Evolutionary conservation across 2,797 vertebrate species (phyloP).

Genomic region (Nyctibius grandis): DNA sequence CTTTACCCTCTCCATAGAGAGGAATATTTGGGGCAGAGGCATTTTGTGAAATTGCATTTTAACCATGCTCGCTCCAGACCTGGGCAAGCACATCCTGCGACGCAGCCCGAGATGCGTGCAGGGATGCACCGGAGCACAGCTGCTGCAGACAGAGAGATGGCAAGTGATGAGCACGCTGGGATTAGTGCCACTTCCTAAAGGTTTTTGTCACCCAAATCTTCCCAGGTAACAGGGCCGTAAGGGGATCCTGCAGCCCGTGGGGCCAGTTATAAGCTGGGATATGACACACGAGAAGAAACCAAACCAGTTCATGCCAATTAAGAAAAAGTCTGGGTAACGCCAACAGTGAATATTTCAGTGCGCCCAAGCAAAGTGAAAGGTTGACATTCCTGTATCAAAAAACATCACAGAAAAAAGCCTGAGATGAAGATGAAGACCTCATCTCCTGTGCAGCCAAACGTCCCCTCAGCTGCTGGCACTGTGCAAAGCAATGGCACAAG

Average conservation of each 20-base stretch:
- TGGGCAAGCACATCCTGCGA: background rate
- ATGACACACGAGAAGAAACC: background rate
- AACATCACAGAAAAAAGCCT: background rate
- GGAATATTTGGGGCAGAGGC: background rate
- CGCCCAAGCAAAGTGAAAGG: background rate
- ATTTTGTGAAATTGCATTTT: background rate
- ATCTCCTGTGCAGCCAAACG: fast-evolving
- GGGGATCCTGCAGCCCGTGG: background rate
- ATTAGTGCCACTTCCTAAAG: background rate
- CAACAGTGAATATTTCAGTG: background rate
- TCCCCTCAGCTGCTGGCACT: fast-evolving
- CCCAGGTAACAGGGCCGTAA: background rate
- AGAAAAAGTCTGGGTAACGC: background rate
- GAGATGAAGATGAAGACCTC: background rate
- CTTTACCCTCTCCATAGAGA: background rate
- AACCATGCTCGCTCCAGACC: background rate
- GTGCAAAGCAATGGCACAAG: background rate
- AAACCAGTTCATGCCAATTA: background rate
- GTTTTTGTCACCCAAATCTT: background rate
- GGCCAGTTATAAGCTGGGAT: background rate
- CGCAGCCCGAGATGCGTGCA: fast-evolving
- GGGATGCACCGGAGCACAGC: background rate
- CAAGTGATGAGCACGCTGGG: background rate
- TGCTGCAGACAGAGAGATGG: background rate
- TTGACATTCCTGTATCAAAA: background rate